These are phyloP conservation scores for Pygmarrhopalites habei DNA, from an alignment of 1,140 invertebrate genomes.

Conservation along the genomic window DNA sequence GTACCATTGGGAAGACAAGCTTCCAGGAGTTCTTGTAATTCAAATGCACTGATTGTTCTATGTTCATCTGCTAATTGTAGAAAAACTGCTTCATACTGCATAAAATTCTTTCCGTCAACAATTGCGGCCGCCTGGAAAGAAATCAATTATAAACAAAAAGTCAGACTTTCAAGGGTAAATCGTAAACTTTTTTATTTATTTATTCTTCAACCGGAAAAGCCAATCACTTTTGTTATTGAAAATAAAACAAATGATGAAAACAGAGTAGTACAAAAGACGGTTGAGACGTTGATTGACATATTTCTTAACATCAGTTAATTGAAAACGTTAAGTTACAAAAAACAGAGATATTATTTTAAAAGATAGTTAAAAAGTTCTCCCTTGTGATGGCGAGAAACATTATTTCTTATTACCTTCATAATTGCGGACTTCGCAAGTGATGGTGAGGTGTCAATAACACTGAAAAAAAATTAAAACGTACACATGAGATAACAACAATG, in stretches of 20 bases:
- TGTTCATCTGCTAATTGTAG: constrained; percentile 80
- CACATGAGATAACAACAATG: too few relatives aligned
- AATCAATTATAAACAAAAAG: too few relatives aligned
- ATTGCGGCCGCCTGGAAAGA: constrained; percentile 51
- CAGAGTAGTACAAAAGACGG: too few relatives aligned
- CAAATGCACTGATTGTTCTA: constrained; percentile 80
- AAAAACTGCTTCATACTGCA: constrained; percentile 82
- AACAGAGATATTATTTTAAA: too few relatives aligned
- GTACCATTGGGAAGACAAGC: constrained; percentile 81
- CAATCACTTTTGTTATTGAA: neutral
- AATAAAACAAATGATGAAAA: too few relatives aligned
- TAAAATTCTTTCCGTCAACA: constrained; percentile 65
- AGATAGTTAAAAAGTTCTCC: neutral
- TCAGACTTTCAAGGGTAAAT: too few relatives aligned
- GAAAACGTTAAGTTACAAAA: too few relatives aligned
- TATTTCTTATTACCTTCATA: constrained; percentile 51
- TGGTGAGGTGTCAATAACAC: constrained; percentile 66
- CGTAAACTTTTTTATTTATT: too few relatives aligned
- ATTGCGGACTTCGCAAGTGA: constrained; percentile 63
- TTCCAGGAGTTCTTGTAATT: constrained; percentile 82
- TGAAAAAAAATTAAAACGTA: constrained; percentile 43
- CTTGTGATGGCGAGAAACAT: neutral
- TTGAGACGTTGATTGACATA: too few relatives aligned
- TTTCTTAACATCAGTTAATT: too few relatives aligned
- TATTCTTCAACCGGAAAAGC: constrained; percentile 13